Evolutionary conservation across 2,113 vertebrate genomes (phyloP), one percentile per base, ranked within the genome.

Genomic region (Gavialis gangeticus): DNA sequence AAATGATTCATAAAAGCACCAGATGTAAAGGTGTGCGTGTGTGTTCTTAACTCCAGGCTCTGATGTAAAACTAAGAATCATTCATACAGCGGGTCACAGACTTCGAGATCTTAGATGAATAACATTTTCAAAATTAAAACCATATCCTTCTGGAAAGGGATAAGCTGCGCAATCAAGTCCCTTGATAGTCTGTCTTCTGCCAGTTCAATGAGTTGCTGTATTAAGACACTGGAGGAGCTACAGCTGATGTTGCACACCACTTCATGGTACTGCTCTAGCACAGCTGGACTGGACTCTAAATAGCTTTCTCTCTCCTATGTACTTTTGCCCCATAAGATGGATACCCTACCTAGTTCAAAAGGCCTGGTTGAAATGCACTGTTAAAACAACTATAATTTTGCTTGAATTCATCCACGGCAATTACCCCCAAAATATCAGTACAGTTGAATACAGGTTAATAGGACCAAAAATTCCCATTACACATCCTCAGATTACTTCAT

Each of bases 1-100:
- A 77, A 96, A 92, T 3, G 84, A 89, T 34, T 91, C 91, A 95
- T 96, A 95, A 96, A 97, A 96, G 69, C 84, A 55, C 84, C 96
- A 96, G 92, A 92, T 91, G 91, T 57, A 91, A 94, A 97, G 95
- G 94, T 92, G 87, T 1, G 14, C 94, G 93, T 62, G 79, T 95
- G 91, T 87, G 87, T 90, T 81, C 94, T 95, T 62, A 46, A 63
- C 84, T 93, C 82, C 88, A 59, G 92, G 34, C 79, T 75, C 80
- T 95, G 95, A 87, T 85, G 89, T 92, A 73, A 82, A 95, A 34
- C 96, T 92, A 93, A 94, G 79, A 92, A 96, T 92, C 90, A 58
- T 84, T 94, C 84, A 69, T 0, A 15, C 79, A 82, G 55, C 76
- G 86, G 86, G 60, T 81, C 82, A 19, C 46, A 80, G 82, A 94